Base-by-base conservation (phyloP, 2,113 vertebrate species). In the human (Homo sapiens) region DNA sequence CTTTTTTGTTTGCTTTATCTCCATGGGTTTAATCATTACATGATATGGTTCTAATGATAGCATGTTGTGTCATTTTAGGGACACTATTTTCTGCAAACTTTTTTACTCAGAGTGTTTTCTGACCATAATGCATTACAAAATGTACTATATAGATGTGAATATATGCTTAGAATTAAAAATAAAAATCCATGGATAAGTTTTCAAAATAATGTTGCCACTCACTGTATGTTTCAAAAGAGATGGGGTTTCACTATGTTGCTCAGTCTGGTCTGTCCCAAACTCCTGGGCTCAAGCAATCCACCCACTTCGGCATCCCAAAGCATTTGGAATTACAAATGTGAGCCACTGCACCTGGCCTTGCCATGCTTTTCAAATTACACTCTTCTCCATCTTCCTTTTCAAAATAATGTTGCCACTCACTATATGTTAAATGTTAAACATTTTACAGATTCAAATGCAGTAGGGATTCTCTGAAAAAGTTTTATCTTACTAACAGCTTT, bases 91-190 rank as follows among this genome's bases (percentile, higher is more conserved):
- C 64, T 78, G 59, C 55, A 88, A 59, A 25, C 43, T 72, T 23
- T 72, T 90, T 61, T 40, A 76, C 78, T 93, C 38, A 86, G 12
- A n/a, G 38, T 78, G 90, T 93, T 94, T 95, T 82, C n/a, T 78
- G 13, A 80, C 12, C 45, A 55, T 61, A n/a, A 81, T 32, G 52
- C 38, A 75, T 59, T 83, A 43, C 11, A 84, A 72, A 57, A 85
- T 87, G 9, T 45, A 79, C 52, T 88, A 27, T 1, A 45, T 3
- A 76, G 22, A 52, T 50, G 78, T 35, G 82, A 83, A 93, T 25
- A 5, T 27, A 32, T 66, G 57, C 48, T 25, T 10, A 40, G 13
- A 80, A 57, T 72, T 90, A 81, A 75, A 94, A 78, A 90, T n/a
- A 88, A 75, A 93, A 57, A 23, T 35, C 38, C 48, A 75, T 6